Evolutionary conservation across 1,140 invertebrate genomes (phyloP), one percentile per base, ranked within the genome.

Genomic region (Drosophila rufa): DNA sequence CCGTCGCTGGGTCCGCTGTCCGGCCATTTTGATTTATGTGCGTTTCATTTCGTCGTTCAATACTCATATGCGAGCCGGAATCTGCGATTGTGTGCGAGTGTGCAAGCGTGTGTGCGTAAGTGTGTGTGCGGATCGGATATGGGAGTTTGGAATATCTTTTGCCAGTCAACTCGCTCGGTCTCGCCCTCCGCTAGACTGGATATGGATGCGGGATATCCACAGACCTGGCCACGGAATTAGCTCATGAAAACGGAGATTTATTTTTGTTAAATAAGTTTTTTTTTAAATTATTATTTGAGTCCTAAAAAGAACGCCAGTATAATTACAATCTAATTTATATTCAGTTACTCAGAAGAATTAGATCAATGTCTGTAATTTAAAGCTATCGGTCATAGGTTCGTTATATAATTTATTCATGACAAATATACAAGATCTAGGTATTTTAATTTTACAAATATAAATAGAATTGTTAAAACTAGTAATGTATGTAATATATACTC

Each of bases 21-120:
- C 91, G 82, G 85, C 91, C 91, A 92, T 92, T 92, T 92, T 92
- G 91, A 92, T 92, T 92, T 92, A 92, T 92, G 89, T 91, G 81
- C 83, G 84, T 92, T 92, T 92, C 81, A 92, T 92, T 92, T 92
- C 91, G 82, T 83, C 85, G 91, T 91, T 92, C 91, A 92, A 92
- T 92, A 92, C 89, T 91, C 90, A 92, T 92, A 92, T 92, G 90
- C 75, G 75, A 77, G 75, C 59, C 70, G 73, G 70, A 75, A 70
- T 70, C 62, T 70, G 67, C 62, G 69, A 73, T 50, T 73, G 69
- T 59, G 38, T 71, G 36, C 17, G 91, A 62, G 74, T 79, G 70
- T 55, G 82, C 30, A 1, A 30, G 45, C 33, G 79, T 80, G 73
- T 81, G 79, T 85, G 70, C 60, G 69, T 57, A 70, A 59, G 80